A percentile compares a stretch with the other conserved stretches of the same genome.
Evolutionary conservation across 2,888 invertebrate genomes (phyloP).

Genomic region (Coelinius sp.): DNA sequence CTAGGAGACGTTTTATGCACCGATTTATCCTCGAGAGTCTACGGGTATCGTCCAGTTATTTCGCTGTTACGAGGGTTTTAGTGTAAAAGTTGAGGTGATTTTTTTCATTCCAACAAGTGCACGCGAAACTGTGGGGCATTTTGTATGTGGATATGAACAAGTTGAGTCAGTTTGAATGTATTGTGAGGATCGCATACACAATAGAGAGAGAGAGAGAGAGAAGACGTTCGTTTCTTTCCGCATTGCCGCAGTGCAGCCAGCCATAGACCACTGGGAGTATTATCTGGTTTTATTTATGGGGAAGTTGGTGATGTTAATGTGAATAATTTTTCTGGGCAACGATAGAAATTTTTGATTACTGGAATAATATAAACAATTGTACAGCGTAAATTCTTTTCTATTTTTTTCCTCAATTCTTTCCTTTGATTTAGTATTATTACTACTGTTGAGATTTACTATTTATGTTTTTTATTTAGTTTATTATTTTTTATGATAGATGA

Average conservation of each 20-base stretch:
- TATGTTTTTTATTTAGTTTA: too few species aligned
- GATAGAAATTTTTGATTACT: neutral
- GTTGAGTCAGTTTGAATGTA: neutral
- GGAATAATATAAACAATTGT: neutral
- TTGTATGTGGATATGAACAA: slow-evolving; percentile 6
- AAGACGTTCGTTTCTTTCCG: slow-evolving; percentile 69
- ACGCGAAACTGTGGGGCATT: slow-evolving; percentile 35
- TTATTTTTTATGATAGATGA: too few species aligned
- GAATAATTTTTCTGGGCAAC: slow-evolving; percentile 58
- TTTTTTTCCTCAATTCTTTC: neutral
- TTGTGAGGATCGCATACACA: slow-evolving; percentile 17
- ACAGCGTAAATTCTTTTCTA: neutral
- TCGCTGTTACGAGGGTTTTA: neutral
- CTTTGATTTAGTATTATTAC: too few species aligned
- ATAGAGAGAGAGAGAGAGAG: slow-evolving; percentile 36
- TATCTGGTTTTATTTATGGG: slow-evolving; percentile 48
- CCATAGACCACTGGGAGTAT: slow-evolving; percentile 54
- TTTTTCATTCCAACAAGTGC: slow-evolving; percentile 4
- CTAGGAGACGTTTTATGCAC: slow-evolving; percentile 25
- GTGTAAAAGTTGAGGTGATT: neutral
- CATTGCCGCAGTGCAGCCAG: slow-evolving; percentile 69
- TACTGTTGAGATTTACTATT: too few species aligned
- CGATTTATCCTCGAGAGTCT: slow-evolving; percentile 6
- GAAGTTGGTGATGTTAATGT: slow-evolving; percentile 58
- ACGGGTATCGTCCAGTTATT: slow-evolving; percentile 11